Conservation (phyloP, 2,888 invertebrate species). For the Aphidius colemani region DNA sequence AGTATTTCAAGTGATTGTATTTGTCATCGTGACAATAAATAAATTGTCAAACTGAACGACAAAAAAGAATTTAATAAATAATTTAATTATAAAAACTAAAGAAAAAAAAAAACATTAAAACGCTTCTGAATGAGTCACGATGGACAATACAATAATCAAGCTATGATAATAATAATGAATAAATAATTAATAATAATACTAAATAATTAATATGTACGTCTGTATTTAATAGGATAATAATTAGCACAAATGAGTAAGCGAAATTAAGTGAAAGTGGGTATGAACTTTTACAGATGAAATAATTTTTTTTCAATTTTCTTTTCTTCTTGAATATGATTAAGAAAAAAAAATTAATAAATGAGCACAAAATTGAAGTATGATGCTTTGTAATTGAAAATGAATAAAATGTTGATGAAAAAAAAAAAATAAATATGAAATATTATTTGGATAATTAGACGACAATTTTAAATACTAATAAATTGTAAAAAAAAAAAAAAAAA, state of each 20-base stretch:
- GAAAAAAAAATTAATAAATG: too few relatives aligned
- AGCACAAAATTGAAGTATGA: too few relatives aligned
- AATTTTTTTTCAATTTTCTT: too few relatives aligned
- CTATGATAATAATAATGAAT: constrained; percentile 33
- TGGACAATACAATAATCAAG: constrained; percentile 34
- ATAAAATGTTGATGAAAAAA: too few relatives aligned
- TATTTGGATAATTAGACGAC: too few relatives aligned
- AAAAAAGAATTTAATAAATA: constrained; percentile 20
- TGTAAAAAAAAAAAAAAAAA: constrained; percentile 10
- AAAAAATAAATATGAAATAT: too few relatives aligned
- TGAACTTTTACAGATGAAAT: too few relatives aligned
- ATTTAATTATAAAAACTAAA: constrained; percentile 22
- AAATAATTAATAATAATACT: constrained; percentile 29
- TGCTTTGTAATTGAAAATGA: too few relatives aligned
- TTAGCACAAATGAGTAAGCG: constrained; percentile 22
- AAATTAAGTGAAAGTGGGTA: constrained; percentile 15
- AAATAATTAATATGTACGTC: constrained; percentile 3
- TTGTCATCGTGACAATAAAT: constrained; percentile 39
- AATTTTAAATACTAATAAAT: too few relatives aligned
- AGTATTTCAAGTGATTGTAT: constrained; percentile 54
- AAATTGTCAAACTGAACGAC: constrained; percentile 1
- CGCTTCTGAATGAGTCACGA: constrained; percentile 26
- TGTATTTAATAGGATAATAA: constrained; percentile 9
- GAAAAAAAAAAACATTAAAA: constrained; percentile 25
- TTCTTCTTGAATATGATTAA: too few relatives aligned